Percentiles rank a stretch among this genome's conserved stretches.
Conservation (phyloP, 2,797 vertebrate genomes). For the Platalea minor region DNA sequence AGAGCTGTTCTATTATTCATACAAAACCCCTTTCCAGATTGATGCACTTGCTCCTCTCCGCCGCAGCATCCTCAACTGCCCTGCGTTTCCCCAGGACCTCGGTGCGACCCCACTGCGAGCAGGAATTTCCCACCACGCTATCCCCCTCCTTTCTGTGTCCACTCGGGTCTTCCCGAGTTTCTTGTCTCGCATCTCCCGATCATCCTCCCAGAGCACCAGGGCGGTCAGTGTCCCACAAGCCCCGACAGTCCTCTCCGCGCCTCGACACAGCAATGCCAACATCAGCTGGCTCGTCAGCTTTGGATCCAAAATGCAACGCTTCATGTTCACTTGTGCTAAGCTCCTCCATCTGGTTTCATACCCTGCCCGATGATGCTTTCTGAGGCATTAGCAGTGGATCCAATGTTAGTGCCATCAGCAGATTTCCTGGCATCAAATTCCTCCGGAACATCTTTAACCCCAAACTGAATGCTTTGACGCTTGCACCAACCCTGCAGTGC, state of each 20-base stretch:
- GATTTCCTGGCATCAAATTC: conserved; percentile 36
- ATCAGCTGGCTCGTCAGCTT: not conserved
- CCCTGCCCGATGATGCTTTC: not conserved
- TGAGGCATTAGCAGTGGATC: conserved; percentile 57
- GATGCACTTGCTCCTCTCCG: not conserved
- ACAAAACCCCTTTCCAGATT: not conserved
- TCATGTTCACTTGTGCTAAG: conserved; percentile 20
- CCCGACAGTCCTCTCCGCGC: not conserved
- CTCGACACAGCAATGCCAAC: not conserved
- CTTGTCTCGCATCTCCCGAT: not conserved
- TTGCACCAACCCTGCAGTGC: not conserved
- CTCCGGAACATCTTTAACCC: conserved; percentile 9
- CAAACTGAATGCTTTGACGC: accelerated
- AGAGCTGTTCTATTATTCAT: not conserved
- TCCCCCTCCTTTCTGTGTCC: too few species aligned
- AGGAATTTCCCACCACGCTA: not conserved
- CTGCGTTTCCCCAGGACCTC: not conserved
- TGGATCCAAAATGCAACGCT: not conserved
- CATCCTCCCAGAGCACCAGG: not conserved
- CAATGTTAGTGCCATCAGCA: conserved; percentile 60
- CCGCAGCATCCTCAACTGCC: not conserved
- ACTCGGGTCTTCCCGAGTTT: not conserved
- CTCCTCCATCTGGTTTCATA: not conserved
- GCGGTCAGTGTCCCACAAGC: accelerated
- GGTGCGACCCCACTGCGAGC: accelerated